phyloP scores from a whole-genome alignment of 2,113 vertebrate species.

The Dicaeum eximium region DNA sequence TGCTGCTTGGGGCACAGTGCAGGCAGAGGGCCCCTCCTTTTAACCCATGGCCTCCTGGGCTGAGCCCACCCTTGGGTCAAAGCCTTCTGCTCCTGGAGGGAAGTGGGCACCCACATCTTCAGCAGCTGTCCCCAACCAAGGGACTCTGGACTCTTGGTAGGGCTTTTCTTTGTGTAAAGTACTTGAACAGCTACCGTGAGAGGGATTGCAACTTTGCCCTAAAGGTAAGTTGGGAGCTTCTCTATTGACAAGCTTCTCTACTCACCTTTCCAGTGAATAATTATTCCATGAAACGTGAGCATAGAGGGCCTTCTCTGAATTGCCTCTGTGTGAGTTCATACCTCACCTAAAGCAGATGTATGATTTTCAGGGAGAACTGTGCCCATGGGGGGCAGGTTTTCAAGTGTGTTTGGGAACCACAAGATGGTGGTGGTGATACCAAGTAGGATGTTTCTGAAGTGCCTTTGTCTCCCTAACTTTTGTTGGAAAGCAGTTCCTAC shows the following conservation, averaged over 20 bases:
- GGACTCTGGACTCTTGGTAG: neutral
- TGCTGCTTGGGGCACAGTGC: neutral
- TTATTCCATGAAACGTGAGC: neutral
- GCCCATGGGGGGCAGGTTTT: neutral
- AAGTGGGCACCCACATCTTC: neutral
- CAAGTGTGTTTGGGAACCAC: neutral
- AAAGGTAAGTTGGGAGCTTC: neutral
- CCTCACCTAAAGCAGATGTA: neutral
- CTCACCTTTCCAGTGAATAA: neutral
- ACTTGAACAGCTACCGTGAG: neutral
- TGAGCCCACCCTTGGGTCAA: neutral
- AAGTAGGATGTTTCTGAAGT: neutral
- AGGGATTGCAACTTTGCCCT: neutral
- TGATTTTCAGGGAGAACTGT: neutral
- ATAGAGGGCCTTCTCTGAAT: neutral
- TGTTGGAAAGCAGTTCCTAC: neutral
- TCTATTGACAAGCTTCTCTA: neutral
- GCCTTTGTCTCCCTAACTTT: neutral
- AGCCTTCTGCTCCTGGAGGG: neutral
- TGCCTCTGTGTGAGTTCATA: neutral
- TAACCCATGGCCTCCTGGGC: fast-evolving
- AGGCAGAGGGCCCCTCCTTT: neutral
- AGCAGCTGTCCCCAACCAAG: neutral
- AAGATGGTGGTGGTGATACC: neutral
- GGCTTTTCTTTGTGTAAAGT: neutral